Evolutionary conservation across 2,888 invertebrate species (phyloP).

Genomic region (Cotesia congregata): DNA sequence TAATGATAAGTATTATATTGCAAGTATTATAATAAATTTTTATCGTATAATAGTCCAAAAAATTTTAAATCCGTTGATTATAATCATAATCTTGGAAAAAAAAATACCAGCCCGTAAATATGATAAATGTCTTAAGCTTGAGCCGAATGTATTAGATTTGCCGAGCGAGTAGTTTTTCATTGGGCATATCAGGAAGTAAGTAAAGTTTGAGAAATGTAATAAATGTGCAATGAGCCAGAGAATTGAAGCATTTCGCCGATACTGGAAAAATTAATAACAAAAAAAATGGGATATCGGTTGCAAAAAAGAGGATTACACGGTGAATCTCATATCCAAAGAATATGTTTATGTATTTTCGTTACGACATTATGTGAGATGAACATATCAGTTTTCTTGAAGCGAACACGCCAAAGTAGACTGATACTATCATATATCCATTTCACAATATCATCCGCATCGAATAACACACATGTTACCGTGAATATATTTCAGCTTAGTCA

Average conservation of each 20-base stretch:
- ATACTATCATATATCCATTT: constrained; percentile 22
- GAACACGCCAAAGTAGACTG: constrained; percentile 6
- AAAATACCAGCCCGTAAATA: neutral
- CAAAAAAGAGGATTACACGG: constrained; percentile 9
- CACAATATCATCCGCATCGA: constrained; percentile 57
- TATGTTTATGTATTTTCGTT: constrained; percentile 25
- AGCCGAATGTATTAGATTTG: constrained; percentile 8
- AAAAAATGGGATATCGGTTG: neutral
- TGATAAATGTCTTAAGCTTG: constrained; percentile 20
- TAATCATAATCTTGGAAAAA: neutral
- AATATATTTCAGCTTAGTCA: constrained; percentile 39
- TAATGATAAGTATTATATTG: too few relatives aligned
- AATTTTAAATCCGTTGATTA: too few relatives aligned
- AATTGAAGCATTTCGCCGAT: constrained; percentile 8
- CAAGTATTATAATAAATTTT: too few relatives aligned
- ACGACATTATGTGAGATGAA: constrained; percentile 21
- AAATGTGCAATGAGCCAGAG: constrained; percentile 20
- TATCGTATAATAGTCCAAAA: too few relatives aligned
- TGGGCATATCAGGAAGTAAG: constrained; percentile 5
- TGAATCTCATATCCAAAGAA: constrained; percentile 24
- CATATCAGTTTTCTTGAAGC: constrained; percentile 15
- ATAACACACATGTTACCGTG: constrained; percentile 59
- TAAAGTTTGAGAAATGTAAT: constrained; percentile 10
- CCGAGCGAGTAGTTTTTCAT: constrained; percentile 25
- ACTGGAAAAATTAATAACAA: constrained; percentile 14